Conservation (phyloP, 1,140 invertebrate species). For the Sarcophaga peregrina region DNA sequence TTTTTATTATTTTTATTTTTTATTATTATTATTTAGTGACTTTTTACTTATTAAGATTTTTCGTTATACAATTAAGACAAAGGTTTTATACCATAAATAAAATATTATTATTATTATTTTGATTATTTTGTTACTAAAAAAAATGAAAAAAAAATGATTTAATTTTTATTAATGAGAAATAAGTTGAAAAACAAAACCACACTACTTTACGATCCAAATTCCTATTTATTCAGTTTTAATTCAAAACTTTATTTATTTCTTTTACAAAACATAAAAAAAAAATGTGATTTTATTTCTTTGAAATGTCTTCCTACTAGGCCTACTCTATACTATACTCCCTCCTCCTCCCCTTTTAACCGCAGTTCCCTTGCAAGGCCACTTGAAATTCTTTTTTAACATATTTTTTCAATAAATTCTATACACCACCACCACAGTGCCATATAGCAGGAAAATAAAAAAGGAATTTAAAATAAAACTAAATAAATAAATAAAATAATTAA, state of each 20-base stretch:
- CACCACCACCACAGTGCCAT: too few species aligned
- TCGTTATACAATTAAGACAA: slow-evolving; percentile 45
- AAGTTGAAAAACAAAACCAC: too few species aligned
- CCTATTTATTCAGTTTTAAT: not conserved
- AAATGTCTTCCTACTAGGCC: too few species aligned
- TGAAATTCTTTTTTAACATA: too few species aligned
- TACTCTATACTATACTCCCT: too few species aligned
- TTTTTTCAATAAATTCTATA: too few species aligned
- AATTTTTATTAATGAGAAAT: not conserved
- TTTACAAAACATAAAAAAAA: not conserved
- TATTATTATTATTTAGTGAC: slow-evolving; percentile 19
- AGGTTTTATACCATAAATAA: slow-evolving; percentile 28
- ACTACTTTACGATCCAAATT: not conserved
- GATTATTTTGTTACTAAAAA: slow-evolving; percentile 23
- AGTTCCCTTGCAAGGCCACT: too few species aligned
- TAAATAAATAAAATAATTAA: too few species aligned
- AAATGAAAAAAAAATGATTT: too few species aligned
- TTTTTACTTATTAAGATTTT: slow-evolving; percentile 21
- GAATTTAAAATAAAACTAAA: too few species aligned
- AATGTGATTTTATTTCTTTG: not conserved
- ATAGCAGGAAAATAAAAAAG: too few species aligned
- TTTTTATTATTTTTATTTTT: slow-evolving; percentile 7
- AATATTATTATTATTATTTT: slow-evolving; percentile 37
- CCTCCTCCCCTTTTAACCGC: too few species aligned
- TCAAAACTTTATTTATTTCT: not conserved